Conservation (phyloP, 2,888 invertebrate species). For the Gnatocerus cornutus region DNA sequence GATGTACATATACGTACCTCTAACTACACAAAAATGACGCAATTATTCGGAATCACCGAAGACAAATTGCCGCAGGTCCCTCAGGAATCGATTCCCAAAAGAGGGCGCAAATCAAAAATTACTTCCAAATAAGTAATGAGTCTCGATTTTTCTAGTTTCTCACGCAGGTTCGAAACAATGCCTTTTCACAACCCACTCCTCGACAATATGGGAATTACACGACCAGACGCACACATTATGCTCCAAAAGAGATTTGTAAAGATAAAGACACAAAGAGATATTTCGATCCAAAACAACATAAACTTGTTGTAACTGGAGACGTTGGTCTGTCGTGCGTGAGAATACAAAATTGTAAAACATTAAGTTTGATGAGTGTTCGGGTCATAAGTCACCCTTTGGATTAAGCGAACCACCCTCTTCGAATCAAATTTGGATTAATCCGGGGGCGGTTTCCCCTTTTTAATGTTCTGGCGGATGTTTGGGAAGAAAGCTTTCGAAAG, state of each 20-base stretch:
- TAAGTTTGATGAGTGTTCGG: conserved; percentile 1
- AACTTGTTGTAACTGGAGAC: conserved; percentile 61
- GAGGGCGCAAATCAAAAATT: conserved; percentile 24
- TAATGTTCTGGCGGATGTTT: conserved; percentile 5
- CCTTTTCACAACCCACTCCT: conserved; percentile 29
- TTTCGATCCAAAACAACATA: conserved; percentile 48
- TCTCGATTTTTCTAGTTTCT: background rate
- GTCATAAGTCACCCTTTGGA: conserved; percentile 1
- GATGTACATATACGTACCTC: conserved; percentile 18
- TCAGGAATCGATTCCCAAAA: conserved; percentile 36
- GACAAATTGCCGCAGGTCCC: conserved; percentile 39
- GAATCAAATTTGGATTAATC: conserved; percentile 51
- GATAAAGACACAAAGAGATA: conserved; percentile 36
- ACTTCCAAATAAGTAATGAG: background rate
- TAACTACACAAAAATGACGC: conserved; percentile 45
- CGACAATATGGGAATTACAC: conserved; percentile 30
- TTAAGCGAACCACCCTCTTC: conserved; percentile 12
- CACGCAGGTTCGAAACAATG: conserved; percentile 13
- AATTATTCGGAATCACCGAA: conserved; percentile 42
- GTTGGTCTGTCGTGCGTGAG: conserved; percentile 46
- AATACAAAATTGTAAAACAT: background rate
- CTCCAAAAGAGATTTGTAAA: conserved; percentile 37
- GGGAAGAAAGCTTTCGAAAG: conserved; percentile 10
- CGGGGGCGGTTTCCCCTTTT: conserved; percentile 28
- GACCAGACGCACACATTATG: conserved; percentile 29